Base-by-base conservation (phyloP, 1,140 invertebrate genomes). In the Lineus longissimus region DNA sequence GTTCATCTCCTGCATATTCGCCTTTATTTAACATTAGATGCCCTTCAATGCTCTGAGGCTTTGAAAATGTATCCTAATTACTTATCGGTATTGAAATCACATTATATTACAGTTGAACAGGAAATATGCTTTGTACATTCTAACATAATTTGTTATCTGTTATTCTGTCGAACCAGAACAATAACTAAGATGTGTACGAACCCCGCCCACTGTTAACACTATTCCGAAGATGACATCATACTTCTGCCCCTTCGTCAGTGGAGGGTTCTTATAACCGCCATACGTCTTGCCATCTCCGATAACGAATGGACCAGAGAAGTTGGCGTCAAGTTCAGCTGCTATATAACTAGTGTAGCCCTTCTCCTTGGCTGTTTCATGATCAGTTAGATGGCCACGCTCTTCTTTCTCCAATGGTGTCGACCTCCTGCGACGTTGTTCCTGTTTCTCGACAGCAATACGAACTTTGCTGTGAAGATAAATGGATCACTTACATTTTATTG, bases 201-300 rank as follows among this genome's bases (percentile, higher is more conserved):
- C n/a, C n/a, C n/a, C n/a, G n/a, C n/a, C 74, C 13, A 73, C 65
- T 15, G 64, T 66, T 9, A 70, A 72, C 43, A 64, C 73, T 11
- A 73, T 74, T 23, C 88, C 91, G 51, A 92, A 73, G 51, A 88
- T 87, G 6, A 94, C 84, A 65, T 89, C 87, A 68, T 90, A 88
- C 71, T 88, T 69, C 27, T 76, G 81, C 19, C 86, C 82, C 41
- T 85, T 74, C 45, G 88, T 81, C 23, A 95, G 76, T 0, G 90
- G 91, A 13, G 87, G 88, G 83, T 95, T 95, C 61, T 86, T 88
- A 76, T 87, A 94, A 0, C 86, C 86, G 64, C 89, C 89, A 74
- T 92, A 91, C 6, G 81, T 86, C n/a, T n/a, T n/a, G n/a, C n/a
- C n/a, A n/a, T n/a, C n/a, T n/a, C n/a, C n/a, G n/a, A n/a, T n/a